Base-by-base conservation (phyloP, 2,888 invertebrate genomes). In the Chironomus tentans region DNA sequence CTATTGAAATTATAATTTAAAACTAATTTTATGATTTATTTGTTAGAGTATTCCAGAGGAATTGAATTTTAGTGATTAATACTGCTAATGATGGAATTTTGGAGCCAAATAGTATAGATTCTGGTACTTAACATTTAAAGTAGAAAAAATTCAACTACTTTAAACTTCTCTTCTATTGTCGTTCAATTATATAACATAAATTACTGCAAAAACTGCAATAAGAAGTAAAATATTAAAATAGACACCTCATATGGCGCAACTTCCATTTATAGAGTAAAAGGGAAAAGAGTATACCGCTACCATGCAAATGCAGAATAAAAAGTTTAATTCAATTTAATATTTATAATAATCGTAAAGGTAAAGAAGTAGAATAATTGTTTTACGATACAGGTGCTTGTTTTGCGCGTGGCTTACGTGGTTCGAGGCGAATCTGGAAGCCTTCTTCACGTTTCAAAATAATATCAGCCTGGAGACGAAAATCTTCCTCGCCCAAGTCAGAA, bases 381-480 rank as follows among this genome's bases (percentile, higher is more conserved):
- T 71, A 71, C 56, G 61, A 71, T 12, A 61, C 71, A 78, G 80
- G 83, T 50, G 83, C 84, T 18, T 65, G 62, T 80, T 85, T 85
- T 77, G 85, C 81, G 77, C 80, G 79, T 78, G 81, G 81, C 78
- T 88, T 88, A 81, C 93, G 88, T 13, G 91, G 90, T 80, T 89
- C 87, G 56, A 94, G 84, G 78, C 87, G 88, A 76, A 94, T 88
- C 80, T 87, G 89, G 83, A 92, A 92, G 5, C 92, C 92, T 82
- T 92, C 92, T 62, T 89, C 87, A 72, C 92, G 88, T 83, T 92
- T 92, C 77, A 92, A 83, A 80, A 92, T 92, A 78, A 92, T 91
- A 81, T 92, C 92, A 61, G 89, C 90, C 82, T 90, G 91, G 18
- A 92, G 86, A 81, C 87, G 86, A 83, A 91, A 92, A 79, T 92